phyloP scores from a whole-genome alignment of 2,888 invertebrate species.

The Drosophila macrothrix region DNA sequence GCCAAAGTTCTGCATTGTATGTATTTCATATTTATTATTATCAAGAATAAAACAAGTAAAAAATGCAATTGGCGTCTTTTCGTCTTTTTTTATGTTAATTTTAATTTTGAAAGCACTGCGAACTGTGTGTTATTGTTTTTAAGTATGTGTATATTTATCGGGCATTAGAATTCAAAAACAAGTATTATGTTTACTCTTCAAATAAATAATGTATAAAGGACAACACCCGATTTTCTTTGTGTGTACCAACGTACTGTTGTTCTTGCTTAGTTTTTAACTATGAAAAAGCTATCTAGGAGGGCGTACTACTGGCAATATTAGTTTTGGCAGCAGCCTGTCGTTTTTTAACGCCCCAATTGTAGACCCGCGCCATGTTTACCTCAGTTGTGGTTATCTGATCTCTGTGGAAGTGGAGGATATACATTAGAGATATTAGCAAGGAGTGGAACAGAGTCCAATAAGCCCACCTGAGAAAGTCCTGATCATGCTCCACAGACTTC shows the following conservation, averaged over 20 bases:
- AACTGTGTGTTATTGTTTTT: conserved; percentile 28
- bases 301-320: conserved; percentile 39
- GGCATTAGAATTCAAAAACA: conserved; percentile 14
- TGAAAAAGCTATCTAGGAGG: conserved; percentile 46
- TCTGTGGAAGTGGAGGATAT: conserved; percentile 84
- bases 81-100: conserved; percentile 3
- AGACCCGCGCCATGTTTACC: conserved; percentile 99
- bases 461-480: conserved; percentile 94
- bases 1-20: conserved; percentile 9
- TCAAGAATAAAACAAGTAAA: conserved; percentile 48
- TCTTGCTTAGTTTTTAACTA: conserved; percentile 30
- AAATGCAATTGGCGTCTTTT: conserved; percentile 41
- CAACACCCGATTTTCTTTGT: conserved; percentile 30
- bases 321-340: conserved; percentile 90
- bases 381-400: conserved; percentile 99
- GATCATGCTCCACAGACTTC: conserved; percentile 94
- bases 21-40: conserved; percentile 57
- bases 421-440: neutral
- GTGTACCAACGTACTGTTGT: conserved; percentile 8
- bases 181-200: conserved; percentile 28
- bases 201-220: conserved; percentile 66
- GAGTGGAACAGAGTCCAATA: neutral
- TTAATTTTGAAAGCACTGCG: conserved; percentile 52
- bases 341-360: conserved; percentile 98
- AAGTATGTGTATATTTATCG: conserved; percentile 20